Percentiles rank a stretch among this genome's conserved stretches.
phyloP scores from a whole-genome alignment of 2,888 invertebrate genomes.

The Nomada lathburiana region DNA sequence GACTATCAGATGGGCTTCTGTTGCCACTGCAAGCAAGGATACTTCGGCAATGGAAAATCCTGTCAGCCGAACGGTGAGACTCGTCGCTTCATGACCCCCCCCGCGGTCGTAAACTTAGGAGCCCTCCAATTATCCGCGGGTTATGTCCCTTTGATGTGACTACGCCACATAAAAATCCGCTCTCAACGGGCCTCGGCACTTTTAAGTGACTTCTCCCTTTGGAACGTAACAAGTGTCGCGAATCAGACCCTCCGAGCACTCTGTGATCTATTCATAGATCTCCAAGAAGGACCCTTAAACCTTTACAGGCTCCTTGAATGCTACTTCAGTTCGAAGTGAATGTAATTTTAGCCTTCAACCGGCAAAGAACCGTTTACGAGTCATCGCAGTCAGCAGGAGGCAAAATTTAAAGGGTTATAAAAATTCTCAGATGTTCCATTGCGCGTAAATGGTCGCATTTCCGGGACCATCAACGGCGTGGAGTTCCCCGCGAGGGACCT shows the following conservation, averaged over 20 bases:
- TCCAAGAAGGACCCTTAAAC: slow-evolving; percentile 53
- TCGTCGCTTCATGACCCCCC: background rate
- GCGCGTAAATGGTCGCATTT: slow-evolving; percentile 95
- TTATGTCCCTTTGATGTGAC: slow-evolving; percentile 25
- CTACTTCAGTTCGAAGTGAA: background rate
- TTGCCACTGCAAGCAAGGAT: slow-evolving; percentile 93
- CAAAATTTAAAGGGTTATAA: background rate
- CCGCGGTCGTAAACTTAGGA: background rate
- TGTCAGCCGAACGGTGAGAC: slow-evolving; percentile 91
- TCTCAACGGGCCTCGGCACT: slow-evolving; percentile 3
- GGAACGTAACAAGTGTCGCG: slow-evolving; percentile 32
- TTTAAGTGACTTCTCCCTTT: slow-evolving; percentile 2
- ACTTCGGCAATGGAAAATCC: slow-evolving; percentile 96
- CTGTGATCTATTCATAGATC: slow-evolving; percentile 81
- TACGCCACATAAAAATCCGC: slow-evolving; percentile 27
- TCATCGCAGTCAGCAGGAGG: no score
- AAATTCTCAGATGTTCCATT: slow-evolving; percentile 90
- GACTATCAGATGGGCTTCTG: slow-evolving; percentile 95
- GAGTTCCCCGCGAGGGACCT: slow-evolving; percentile 91
- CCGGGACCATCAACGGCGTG: slow-evolving; percentile 92
- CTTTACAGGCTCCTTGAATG: slow-evolving; percentile 58
- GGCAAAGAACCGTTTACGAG: background rate
- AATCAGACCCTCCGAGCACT: slow-evolving; percentile 42
- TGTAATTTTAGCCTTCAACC: no score
- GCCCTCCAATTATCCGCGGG: slow-evolving; percentile 16